phyloP scores from a whole-genome alignment of 2,113 vertebrate species.

The Chrysochloris asiatica region DNA sequence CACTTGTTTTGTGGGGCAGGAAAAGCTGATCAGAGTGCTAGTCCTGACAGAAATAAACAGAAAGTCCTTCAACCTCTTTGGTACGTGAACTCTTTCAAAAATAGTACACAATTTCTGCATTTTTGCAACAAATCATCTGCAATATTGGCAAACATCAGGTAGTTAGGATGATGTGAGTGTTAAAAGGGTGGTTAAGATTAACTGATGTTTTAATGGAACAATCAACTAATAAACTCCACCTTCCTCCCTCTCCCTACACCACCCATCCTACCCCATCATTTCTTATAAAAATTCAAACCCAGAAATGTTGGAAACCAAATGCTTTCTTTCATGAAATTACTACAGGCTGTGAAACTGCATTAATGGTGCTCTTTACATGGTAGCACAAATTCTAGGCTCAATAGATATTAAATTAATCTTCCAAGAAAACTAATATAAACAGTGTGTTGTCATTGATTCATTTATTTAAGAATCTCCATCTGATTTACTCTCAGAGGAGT shows the following conservation, averaged over 20 bases:
- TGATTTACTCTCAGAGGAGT: slow-evolving; percentile 41
- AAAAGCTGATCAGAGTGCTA: slow-evolving; percentile 28
- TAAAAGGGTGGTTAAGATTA: slow-evolving; percentile 42
- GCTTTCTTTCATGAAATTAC: slow-evolving; percentile 46
- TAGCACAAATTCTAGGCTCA: slow-evolving; percentile 37
- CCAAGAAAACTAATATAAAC: slow-evolving; percentile 55
- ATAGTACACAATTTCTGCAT: background rate
- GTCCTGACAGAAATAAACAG: background rate
- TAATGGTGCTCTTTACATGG: slow-evolving; percentile 8
- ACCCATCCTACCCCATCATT: background rate
- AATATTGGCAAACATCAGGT: slow-evolving; percentile 40
- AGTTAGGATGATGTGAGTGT: slow-evolving; percentile 24
- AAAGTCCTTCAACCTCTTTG: slow-evolving; percentile 17
- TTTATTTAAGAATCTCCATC: slow-evolving; percentile 63
- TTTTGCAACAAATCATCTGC: slow-evolving; percentile 48
- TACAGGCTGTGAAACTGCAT: background rate
- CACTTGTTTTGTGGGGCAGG: background rate
- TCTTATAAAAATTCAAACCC: slow-evolving; percentile 43
- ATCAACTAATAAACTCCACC: background rate
- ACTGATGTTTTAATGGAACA: slow-evolving; percentile 53
- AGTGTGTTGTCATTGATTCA: slow-evolving; percentile 52
- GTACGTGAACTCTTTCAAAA: slow-evolving; percentile 17
- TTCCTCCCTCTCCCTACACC: background rate
- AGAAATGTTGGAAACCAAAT: background rate
- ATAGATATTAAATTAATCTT: slow-evolving; percentile 60